These are phyloP conservation scores for Crotalus viridis DNA, from an alignment of 2,113 vertebrate species.

Conservation along the genomic window DNA sequence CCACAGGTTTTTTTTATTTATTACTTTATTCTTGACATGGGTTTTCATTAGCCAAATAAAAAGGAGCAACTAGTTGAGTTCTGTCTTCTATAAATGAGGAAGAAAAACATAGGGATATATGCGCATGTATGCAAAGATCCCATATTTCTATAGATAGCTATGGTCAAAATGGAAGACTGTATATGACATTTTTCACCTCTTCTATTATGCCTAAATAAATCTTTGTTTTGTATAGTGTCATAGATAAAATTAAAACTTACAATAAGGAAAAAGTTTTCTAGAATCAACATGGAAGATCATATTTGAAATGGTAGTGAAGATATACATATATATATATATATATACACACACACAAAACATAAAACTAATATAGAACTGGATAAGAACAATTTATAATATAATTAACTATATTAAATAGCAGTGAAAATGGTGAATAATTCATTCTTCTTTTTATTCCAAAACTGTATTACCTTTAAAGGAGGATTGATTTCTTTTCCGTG, in stretches of 20 bases:
- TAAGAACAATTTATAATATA: neutral
- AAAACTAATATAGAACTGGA: neutral
- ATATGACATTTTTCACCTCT: neutral
- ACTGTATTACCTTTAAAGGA: slow-evolving; percentile 70
- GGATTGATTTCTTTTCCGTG: slow-evolving; percentile 69
- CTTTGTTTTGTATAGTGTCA: neutral
- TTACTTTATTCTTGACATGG: neutral
- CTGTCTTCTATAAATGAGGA: neutral
- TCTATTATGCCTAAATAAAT: neutral
- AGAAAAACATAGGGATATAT: neutral
- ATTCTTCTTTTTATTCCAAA: slow-evolving; percentile 2
- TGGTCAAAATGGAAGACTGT: neutral
- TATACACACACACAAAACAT: neutral
- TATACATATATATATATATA: no score
- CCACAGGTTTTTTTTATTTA: neutral
- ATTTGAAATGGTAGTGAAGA: neutral
- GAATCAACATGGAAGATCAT: neutral
- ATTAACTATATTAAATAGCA: neutral
- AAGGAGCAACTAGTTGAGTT: neutral
- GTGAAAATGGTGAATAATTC: neutral
- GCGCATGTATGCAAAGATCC: neutral
- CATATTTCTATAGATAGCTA: neutral
- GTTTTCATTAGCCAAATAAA: neutral
- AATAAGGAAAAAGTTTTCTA: neutral
- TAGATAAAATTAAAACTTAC: neutral